These are phyloP conservation scores for Pristionchus japonicus DNA, from an alignment of 2,888 invertebrate genomes.

Conservation along the genomic window DNA sequence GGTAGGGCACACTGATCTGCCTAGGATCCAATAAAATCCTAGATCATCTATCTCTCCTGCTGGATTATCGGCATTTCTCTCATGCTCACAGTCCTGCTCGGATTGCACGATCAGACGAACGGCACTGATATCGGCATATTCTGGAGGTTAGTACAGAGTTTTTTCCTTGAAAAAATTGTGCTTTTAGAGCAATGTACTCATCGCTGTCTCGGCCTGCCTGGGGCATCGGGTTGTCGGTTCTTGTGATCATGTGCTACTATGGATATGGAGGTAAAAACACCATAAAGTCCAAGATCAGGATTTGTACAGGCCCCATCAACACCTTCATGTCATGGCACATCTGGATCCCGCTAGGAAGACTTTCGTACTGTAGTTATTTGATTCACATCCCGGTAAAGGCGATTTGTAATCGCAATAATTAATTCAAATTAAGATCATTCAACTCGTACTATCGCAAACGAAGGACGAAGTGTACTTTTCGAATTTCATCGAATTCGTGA, in stretches of 20 bases:
- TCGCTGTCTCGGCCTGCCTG: not conserved
- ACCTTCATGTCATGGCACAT: conserved; percentile 54
- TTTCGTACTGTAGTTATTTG: conserved; percentile 54
- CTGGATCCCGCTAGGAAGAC: conserved; percentile 55
- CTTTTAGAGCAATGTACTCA: conserved; percentile 20
- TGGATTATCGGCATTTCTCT: conserved; percentile 41
- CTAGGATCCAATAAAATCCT: too few relatives aligned
- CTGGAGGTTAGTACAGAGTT: not conserved
- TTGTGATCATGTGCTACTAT: not conserved
- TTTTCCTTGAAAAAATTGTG: not conserved
- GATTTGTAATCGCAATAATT: too few relatives aligned
- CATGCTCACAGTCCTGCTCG: conserved; percentile 35
- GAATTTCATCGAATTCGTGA: too few relatives aligned
- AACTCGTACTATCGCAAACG: too few relatives aligned
- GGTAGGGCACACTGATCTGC: too few relatives aligned
- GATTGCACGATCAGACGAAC: conserved; percentile 42
- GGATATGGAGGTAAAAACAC: not conserved
- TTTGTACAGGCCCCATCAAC: conserved; percentile 55
- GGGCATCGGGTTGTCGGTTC: conserved; percentile 4
- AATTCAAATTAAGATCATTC: too few relatives aligned
- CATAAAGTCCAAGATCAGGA: too few relatives aligned
- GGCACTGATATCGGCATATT: not conserved
- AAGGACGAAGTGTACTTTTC: too few relatives aligned
- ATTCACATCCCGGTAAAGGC: conserved; percentile 51
- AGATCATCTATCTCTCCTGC: conserved; percentile 46